Conservation (phyloP, 1,140 invertebrate genomes). For the Drosophila nigromelanica region DNA sequence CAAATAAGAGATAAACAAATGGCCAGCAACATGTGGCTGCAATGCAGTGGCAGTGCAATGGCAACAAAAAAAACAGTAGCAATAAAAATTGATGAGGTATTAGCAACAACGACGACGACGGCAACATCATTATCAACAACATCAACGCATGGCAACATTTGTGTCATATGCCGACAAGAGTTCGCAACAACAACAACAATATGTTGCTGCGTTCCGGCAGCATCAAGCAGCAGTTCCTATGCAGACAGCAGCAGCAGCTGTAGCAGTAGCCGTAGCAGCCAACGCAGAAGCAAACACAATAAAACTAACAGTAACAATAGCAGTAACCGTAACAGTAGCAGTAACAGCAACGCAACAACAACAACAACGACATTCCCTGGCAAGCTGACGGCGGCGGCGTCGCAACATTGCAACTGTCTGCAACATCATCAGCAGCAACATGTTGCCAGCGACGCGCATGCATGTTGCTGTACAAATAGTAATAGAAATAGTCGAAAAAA, state of each 20-base stretch:
- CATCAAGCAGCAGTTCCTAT: conserved; percentile 32
- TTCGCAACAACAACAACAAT: conserved; percentile 19
- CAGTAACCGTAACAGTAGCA: conserved; percentile 2
- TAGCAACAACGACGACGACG: conserved; percentile 25
- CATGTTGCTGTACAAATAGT: conserved; percentile 47
- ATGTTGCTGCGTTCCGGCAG: conserved; percentile 25
- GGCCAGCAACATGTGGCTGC: background rate
- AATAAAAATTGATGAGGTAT: conserved; percentile 20
- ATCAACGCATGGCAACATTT: conserved; percentile 45
- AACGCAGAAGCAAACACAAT: conserved; percentile 8
- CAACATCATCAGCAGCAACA: conserved; percentile 1
- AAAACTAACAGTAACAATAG: conserved; percentile 1
- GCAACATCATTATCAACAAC: conserved; percentile 19
- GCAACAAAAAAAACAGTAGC: conserved; percentile 18
- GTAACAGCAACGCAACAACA: conserved; percentile 3
- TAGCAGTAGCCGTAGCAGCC: conserved; percentile 9
- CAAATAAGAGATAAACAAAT: no score
- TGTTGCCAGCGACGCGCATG: conserved; percentile 4
- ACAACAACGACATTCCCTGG: conserved; percentile 29
- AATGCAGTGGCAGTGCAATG: conserved; percentile 15
- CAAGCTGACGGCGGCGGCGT: background rate
- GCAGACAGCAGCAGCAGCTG: conserved; percentile 12
- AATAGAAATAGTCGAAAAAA: background rate
- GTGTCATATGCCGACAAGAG: conserved; percentile 58
- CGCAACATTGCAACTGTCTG: conserved; percentile 40